A percentile compares a stretch with the other conserved stretches of the same genome.
These are phyloP conservation scores for Melopsittacus undulatus DNA, from an alignment of 2,797 vertebrate genomes.

Conservation along the genomic window DNA sequence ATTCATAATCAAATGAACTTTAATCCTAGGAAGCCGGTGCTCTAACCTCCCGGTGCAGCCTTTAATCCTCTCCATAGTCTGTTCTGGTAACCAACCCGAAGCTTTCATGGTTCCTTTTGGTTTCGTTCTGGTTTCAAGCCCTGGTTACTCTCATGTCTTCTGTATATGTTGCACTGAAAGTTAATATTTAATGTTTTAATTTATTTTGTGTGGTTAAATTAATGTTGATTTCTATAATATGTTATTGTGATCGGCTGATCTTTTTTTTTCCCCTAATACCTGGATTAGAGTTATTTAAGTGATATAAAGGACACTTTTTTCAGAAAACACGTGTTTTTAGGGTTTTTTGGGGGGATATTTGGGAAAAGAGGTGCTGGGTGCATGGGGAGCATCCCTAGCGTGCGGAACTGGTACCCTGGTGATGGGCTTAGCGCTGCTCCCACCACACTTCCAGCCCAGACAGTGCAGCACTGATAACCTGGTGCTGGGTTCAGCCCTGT, in stretches of 20 bases:
- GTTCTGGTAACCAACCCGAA: conserved; percentile 52
- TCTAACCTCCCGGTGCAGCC: neutral
- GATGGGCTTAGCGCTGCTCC: neutral
- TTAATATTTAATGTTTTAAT: conserved; percentile 87
- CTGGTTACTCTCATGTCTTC: conserved; percentile 71
- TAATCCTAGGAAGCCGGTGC: conserved; percentile 5
- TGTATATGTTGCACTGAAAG: conserved; percentile 86
- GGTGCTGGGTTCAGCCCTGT: neutral
- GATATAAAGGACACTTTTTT: conserved; percentile 62
- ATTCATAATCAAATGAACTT: neutral
- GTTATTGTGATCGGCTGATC: conserved; percentile 71
- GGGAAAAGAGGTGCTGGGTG: neutral
- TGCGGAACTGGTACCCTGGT: accelerated
- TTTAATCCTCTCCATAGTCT: conserved; percentile 11
- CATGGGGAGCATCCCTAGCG: too few species aligned
- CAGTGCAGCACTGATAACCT: neutral
- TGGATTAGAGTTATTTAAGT: conserved; percentile 73
- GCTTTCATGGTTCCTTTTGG: conserved; percentile 2
- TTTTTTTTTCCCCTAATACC: conserved; percentile 42
- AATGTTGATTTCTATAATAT: conserved; percentile 78
- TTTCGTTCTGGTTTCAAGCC: conserved; percentile 35
- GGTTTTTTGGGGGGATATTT: neutral
- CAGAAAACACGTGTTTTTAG: neutral
- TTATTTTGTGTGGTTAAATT: conserved; percentile 84
- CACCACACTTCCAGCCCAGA: neutral